Conservation (phyloP, 1,140 invertebrate species). For the Wiebesia pumilae region DNA sequence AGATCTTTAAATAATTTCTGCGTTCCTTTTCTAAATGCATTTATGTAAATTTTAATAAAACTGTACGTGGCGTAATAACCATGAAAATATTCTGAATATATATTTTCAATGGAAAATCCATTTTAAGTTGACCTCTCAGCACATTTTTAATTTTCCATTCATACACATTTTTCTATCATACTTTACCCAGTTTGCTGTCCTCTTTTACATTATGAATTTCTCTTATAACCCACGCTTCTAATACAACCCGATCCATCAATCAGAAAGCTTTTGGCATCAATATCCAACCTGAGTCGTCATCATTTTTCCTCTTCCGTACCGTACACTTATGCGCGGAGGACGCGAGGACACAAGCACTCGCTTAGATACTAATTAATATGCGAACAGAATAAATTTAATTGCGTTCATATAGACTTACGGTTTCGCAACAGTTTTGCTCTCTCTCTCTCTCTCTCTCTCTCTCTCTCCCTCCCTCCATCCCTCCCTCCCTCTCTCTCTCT, state of each 20-base stretch:
- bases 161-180: background rate
- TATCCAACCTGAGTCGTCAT: background rate
- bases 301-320: background rate
- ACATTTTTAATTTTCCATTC: slow-evolving; percentile 17
- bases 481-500: no score
- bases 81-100: background rate
- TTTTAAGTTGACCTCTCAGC: background rate
- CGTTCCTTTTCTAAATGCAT: background rate
- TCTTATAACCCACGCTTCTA: no score
- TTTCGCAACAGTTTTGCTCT: no score
- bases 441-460: no score
- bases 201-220: background rate
- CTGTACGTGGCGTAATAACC: background rate
- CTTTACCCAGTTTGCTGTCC: background rate
- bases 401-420: background rate
- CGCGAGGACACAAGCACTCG: background rate
- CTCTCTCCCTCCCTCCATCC: no score
- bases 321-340: no score
- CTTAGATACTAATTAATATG: background rate
- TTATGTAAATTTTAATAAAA: background rate
- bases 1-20: background rate
- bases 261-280: background rate
- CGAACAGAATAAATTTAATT: background rate
- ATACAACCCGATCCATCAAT: background rate
- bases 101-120: background rate